Evolutionary conservation across 2,888 invertebrate genomes (phyloP), one percentile per base, ranked within the genome.

Genomic region (Lasioglossum morio): DNA sequence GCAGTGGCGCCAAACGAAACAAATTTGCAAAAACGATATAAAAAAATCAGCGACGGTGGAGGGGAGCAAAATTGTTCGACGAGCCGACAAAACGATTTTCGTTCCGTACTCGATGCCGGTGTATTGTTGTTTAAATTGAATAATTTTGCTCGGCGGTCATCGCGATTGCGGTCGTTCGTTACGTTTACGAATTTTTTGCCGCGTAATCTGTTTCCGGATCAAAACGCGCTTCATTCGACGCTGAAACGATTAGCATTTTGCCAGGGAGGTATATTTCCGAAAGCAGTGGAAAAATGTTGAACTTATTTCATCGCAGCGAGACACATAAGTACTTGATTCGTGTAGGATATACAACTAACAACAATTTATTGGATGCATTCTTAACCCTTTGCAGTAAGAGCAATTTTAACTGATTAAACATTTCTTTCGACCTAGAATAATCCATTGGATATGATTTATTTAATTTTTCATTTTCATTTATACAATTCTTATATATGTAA

Each of bases 91-190:
- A 69, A 75, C 75, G 69, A 37, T 72, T 81, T 81, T 81, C 48
- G 72, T 27, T 63, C 23, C 72, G n/a, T 72, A 80, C 30, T 81
- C 81, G 60, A 27, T 37, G 75, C 37, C 60, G 60, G 60, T 7
- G 75, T 75, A 83, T 80, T 72, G 82, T 83, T 81, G 81, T 77
- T 77, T 84, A 66, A 81, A 84, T 84, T 63, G 83, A 84, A 81
- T 84, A 81, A 84, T 81, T 84, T 77, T 77, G 66, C 77, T 77
- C 69, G 66, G 53, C 30, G 43, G 34, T 19, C 19, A 43, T 3
- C 8, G 57, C 77, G 66, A 81, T 83, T 63, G 81, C 63, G 34
- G 27, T 43, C 83, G 70, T 81, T 83, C 75, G 75, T 76, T 80
- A 76, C 76, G 81, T 83, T 83, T 63, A 40, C 16, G 46, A 19